A percentile compares a stretch with the other conserved stretches of the same genome.
phyloP scores from a whole-genome alignment of 1,140 invertebrate genomes.

The Battus philenor region DNA sequence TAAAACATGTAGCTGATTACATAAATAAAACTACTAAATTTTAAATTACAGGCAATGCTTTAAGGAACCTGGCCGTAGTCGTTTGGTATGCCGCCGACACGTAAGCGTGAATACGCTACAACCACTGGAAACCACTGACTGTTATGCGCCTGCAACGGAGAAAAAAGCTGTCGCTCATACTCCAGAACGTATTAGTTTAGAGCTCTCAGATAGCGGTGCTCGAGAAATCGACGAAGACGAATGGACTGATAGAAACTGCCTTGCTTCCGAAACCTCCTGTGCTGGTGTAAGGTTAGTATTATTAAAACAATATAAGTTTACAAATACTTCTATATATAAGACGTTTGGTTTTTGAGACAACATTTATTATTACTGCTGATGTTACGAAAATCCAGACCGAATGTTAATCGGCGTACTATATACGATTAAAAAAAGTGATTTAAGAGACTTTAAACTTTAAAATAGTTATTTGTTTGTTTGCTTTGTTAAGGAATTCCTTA shows the following conservation, averaged over 20 bases:
- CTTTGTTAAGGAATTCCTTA: too few species aligned
- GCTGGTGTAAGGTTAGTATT: conserved; percentile 82
- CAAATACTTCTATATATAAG: too few species aligned
- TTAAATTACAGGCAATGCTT: conserved; percentile 40
- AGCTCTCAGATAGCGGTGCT: conserved; percentile 80
- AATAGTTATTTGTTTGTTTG: too few species aligned
- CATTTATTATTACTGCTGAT: too few species aligned
- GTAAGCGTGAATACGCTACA: conserved; percentile 35
- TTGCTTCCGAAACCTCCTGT: conserved; percentile 79
- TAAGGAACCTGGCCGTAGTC: conserved; percentile 53
- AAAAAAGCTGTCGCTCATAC: conserved; percentile 27
- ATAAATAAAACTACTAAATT: too few species aligned
- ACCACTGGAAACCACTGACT: conserved; percentile 15
- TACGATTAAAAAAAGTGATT: too few species aligned
- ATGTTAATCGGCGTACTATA: too few species aligned
- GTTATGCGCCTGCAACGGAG: conserved; percentile 67
- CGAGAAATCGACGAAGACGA: conserved; percentile 94
- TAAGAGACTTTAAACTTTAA: too few species aligned
- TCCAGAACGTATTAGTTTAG: conserved; percentile 86
- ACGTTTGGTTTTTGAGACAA: too few species aligned
- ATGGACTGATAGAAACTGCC: conserved; percentile 94
- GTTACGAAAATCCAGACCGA: too few species aligned
- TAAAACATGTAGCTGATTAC: too few species aligned
- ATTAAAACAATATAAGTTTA: too few species aligned
- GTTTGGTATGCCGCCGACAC: conserved; percentile 53